Base-by-base conservation (phyloP, 2,797 vertebrate genomes). In the Rallus crepitans region DNA sequence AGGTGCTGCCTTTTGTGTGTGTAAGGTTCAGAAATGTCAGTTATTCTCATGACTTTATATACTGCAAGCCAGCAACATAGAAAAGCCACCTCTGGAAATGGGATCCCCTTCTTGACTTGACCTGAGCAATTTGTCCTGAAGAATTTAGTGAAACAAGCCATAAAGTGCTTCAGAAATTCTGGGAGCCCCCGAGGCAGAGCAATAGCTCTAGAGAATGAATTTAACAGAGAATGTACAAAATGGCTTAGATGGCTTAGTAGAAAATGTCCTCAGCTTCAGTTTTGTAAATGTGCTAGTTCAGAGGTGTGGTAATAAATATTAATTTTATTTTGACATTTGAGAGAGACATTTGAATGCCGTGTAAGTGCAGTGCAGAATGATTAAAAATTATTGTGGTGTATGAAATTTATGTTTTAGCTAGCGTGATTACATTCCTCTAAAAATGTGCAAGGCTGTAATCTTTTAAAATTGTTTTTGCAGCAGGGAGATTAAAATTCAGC, bases 241-340 rank as follows among this genome's bases (percentile, higher is more conserved):
- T 81, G 48, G 45, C 60, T 94, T 89, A 95, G 68, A 86, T 30
- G 65, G 57, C 69, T 87, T 89, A 90, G 52, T 50, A 75, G 78
- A 92, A 96, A 92, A 94, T 82, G 69, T 83, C 84, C 92, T 65
- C 52, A 93, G 96, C 80, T 83, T 97, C 80, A 85, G 89, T 96
- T 97, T 88, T 95, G 82, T 48, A 94, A 94, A 81, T 96, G 92
- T 95, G 94, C 72, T 97, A 75, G 94, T 97, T 98, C 89, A 97
- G 97, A 97, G 96, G 89, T 97, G 89, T 96, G 91, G 96, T 96
- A 95, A 98, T 97, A 98, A 98, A 97, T 97, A 97, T 97, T 97
- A 98, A 98, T 98, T 97, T 95, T 97, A 97, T 98, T 98, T 97
- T 98, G 98, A 98, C 98, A 97, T 97, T 97, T 96, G 87, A 97